These are phyloP conservation scores for Carcina quercana DNA, from an alignment of 2,888 invertebrate species.

Conservation along the genomic window DNA sequence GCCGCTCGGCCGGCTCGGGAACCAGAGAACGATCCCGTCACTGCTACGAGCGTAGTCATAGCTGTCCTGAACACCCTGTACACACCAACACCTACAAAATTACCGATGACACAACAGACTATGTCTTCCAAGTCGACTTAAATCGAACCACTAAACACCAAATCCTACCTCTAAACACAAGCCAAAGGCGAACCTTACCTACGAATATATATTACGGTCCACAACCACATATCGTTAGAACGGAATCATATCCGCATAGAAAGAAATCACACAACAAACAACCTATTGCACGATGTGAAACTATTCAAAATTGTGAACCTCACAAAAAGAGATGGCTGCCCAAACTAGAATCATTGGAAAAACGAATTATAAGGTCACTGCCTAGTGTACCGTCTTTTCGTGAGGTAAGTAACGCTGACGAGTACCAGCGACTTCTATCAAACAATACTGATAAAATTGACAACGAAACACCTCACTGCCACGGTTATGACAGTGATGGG, in stretches of 20 bases:
- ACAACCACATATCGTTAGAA: background rate
- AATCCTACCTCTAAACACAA: conserved; percentile 14
- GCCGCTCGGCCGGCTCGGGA: conserved; percentile 45
- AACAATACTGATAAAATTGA: background rate
- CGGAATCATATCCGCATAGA: background rate
- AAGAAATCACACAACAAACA: too few species aligned
- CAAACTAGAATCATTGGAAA: conserved; percentile 15
- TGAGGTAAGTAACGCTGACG: conserved; percentile 8
- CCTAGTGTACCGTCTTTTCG: conserved; percentile 26
- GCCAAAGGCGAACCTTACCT: conserved; percentile 19
- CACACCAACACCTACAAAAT: conserved; percentile 44
- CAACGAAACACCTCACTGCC: conserved; percentile 42
- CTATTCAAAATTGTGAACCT: too few species aligned
- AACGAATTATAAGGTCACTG: conserved; percentile 22
- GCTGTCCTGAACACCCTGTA: conserved; percentile 45
- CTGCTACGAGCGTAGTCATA: conserved; percentile 46
- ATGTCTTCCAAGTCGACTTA: conserved; percentile 34
- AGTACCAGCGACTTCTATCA: background rate
- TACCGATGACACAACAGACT: conserved; percentile 39
- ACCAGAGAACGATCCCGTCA: conserved; percentile 34
- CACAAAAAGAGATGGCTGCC: conserved; percentile 15
- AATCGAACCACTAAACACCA: too few species aligned
- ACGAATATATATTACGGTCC: conserved; percentile 20
- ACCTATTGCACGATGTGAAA: too few species aligned
- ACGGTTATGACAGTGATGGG: conserved; percentile 69